Evolutionary conservation across 2,888 invertebrate genomes (phyloP), one percentile per base, ranked within the genome.

Genomic region (Myathropa florea): DNA sequence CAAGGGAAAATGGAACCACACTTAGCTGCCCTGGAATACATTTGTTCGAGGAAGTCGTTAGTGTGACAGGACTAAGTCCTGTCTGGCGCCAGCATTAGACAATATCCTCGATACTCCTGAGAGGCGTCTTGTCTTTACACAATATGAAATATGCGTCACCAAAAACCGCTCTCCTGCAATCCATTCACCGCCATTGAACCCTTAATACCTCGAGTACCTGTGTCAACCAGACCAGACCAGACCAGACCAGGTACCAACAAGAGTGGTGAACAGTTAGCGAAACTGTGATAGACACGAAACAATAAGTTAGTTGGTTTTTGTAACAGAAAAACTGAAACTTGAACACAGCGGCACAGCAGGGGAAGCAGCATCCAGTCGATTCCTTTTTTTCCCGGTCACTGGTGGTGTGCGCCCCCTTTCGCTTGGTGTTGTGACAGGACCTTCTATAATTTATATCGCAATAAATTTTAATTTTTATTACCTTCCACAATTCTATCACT

Each of bases 11-110:
- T 57, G 67, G 70, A 81, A 78, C 36, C 85, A 85, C 81, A 78
- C 46, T 65, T 59, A n/a, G 63, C 73, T 85, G 59, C 85, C 30
- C 30, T 59, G n/a, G 64, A 63, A 9, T 24, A 33, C 26, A 57
- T 26, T 57, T 23, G 4, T 85, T 85, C 77, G 36, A 78, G 77
- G 70, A 68, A 85, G 73, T 85, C 85, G 82, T 85, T 82, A 85
- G 85, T 78, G 85, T 64, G 36, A 4, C 39, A 46, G 53, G 89
- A 89, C 89, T 90, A 89, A 90, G 91, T 90, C 89, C 89, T 90
- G 92, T 92, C 92, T 92, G 92, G 92, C 92, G 92, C 92, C 92
- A 92, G 92, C 90, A 92, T 92, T 92, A 92, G 90, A 90, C 77
- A 85, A 82, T 85, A 68, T 78, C 73, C 81, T 12, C 23, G 33